Conservation (phyloP, 2,797 vertebrate genomes). For the Heteromormyrus szaboi region DNA sequence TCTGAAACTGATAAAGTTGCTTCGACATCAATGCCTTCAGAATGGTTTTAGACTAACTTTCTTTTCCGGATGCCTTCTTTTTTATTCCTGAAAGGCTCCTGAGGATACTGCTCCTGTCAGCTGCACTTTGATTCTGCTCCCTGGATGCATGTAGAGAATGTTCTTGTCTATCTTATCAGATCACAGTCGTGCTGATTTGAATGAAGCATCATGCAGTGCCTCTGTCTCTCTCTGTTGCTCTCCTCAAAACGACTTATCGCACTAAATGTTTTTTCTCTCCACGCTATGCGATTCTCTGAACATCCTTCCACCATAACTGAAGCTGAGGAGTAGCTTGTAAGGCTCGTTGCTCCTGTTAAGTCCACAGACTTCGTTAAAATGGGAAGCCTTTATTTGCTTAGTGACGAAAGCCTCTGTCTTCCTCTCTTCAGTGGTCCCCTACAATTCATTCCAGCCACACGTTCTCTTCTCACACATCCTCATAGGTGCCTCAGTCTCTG, state of each 20-base stretch:
- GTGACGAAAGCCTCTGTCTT: not conserved
- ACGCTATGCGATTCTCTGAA: not conserved
- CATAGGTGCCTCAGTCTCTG: not conserved
- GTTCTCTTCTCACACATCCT: not conserved
- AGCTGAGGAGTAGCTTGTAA: not conserved
- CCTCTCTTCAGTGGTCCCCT: not conserved
- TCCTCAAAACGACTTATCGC: constrained; percentile 54
- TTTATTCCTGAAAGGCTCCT: not conserved
- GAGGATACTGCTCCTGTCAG: constrained; percentile 58
- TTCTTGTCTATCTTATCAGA: constrained; percentile 67
- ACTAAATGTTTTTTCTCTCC: constrained; percentile 44
- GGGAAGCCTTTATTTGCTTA: not conserved
- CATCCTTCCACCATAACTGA: not conserved
- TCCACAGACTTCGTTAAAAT: not conserved
- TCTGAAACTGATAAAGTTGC: not conserved
- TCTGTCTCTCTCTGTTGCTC: constrained; percentile 59
- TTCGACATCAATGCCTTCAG: not conserved
- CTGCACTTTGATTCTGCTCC: constrained; percentile 50
- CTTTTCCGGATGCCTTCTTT: constrained; percentile 25
- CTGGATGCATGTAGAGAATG: constrained; percentile 57
- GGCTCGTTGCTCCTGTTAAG: not conserved
- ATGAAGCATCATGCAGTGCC: constrained; percentile 47
- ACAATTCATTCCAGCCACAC: not conserved
- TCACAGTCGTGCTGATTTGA: constrained; percentile 38
- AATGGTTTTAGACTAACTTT: not conserved